Conservation (phyloP, 2,888 invertebrate genomes). For the Muschampia staudingeri region DNA sequence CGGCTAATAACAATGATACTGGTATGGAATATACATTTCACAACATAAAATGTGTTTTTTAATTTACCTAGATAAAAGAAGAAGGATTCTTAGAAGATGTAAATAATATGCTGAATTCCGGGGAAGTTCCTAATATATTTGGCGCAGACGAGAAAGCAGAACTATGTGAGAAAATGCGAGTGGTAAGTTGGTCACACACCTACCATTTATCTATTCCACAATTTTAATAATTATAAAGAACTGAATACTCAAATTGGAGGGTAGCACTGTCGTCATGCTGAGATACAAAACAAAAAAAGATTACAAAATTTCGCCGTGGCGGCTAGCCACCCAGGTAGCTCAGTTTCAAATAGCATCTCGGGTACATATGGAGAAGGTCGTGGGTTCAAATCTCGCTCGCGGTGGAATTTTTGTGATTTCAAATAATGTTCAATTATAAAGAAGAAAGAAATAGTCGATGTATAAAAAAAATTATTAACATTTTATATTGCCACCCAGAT, state of each 20-base stretch:
- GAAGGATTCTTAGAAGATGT: conserved; percentile 98
- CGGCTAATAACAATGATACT: not conserved
- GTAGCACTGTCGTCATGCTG: too few species aligned
- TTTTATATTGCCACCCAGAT: conserved; percentile 86
- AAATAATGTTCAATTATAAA: too few species aligned
- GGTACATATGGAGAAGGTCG: too few species aligned
- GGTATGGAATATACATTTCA: too few species aligned
- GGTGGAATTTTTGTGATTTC: too few species aligned
- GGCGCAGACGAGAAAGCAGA: conserved; percentile 97
- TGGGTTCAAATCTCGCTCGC: too few species aligned
- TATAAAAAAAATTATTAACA: not conserved
- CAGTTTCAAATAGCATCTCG: too few species aligned
- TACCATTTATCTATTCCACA: not conserved
- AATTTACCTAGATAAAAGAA: conserved; percentile 94
- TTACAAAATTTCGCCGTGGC: too few species aligned
- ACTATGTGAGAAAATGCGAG: conserved; percentile 98
- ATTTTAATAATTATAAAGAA: not conserved
- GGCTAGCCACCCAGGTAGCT: too few species aligned
- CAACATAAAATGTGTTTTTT: not conserved
- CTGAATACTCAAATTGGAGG: too few species aligned
- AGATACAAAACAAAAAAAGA: too few species aligned
- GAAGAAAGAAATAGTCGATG: too few species aligned
- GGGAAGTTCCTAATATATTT: conserved; percentile 98
- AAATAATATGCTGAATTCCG: conserved; percentile 97
- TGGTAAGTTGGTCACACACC: conserved; percentile 75